These are phyloP conservation scores for Bombus consobrinus DNA, from an alignment of 1,140 invertebrate species.

Conservation along the genomic window DNA sequence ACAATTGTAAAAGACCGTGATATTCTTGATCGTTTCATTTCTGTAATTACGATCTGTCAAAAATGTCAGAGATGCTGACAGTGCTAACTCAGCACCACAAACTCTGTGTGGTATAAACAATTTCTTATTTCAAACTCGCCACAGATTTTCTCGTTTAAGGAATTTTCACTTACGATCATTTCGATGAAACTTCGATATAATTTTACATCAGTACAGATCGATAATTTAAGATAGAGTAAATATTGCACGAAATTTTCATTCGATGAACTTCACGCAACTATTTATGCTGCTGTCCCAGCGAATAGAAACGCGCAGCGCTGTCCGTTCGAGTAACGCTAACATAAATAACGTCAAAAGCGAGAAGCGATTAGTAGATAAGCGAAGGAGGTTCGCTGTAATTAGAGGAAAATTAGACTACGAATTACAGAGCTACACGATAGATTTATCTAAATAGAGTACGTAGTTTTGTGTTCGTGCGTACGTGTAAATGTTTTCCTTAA, in stretches of 20 bases:
- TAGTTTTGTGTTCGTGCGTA: slow-evolving; percentile 8
- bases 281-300: background rate
- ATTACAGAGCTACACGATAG: slow-evolving; percentile 26
- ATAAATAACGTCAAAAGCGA: background rate
- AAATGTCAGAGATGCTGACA: background rate
- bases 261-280: no score
- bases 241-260: no score
- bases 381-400: slow-evolving; percentile 12
- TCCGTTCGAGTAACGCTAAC: background rate
- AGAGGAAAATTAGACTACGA: slow-evolving; percentile 34
- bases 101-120: no score
- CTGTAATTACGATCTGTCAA: background rate
- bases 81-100: no score
- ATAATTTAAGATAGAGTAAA: no score
- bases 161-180: background rate
- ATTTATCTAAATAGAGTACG: slow-evolving; percentile 18
- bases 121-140: background rate
- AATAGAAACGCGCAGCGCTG: background rate
- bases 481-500: background rate
- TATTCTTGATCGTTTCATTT: background rate
- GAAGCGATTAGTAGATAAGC: background rate
- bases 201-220: no score
- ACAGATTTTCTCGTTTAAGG: no score
- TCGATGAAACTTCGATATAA: background rate
- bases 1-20: background rate